phyloP scores from a whole-genome alignment of 2,888 invertebrate species.

The Andrena camellia region DNA sequence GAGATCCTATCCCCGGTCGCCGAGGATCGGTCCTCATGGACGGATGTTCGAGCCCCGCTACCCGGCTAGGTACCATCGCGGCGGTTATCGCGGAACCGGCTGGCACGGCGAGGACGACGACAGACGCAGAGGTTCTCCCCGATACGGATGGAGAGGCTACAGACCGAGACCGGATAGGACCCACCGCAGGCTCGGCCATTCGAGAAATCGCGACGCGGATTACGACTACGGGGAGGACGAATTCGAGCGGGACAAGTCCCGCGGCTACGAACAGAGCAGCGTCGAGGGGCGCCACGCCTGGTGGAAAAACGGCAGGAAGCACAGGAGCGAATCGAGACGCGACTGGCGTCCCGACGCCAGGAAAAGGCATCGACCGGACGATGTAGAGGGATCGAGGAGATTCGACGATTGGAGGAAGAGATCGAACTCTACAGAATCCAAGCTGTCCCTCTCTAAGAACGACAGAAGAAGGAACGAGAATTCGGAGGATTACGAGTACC shows the following conservation, averaged over 20 bases:
- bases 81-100: constrained; percentile 33
- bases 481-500: constrained; percentile 61
- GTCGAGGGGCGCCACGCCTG: constrained; percentile 34
- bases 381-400: constrained; percentile 23
- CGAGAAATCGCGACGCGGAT: constrained; percentile 55
- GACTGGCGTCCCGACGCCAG: constrained; percentile 36
- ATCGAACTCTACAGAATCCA: constrained; percentile 44
- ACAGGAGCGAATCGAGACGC: constrained; percentile 22
- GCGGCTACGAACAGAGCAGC: constrained; percentile 36
- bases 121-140: constrained; percentile 42
- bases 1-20: constrained; percentile 41
- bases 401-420: constrained; percentile 49
- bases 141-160: constrained; percentile 35
- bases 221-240: constrained; percentile 46
- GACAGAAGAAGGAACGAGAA: constrained; percentile 39
- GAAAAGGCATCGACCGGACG: constrained; percentile 40
- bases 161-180: constrained; percentile 19
- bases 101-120: constrained; percentile 56
- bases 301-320: constrained; percentile 48
- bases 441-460: constrained; percentile 3
- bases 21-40: constrained; percentile 33
- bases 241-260: constrained; percentile 30
- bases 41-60: constrained; percentile 60
- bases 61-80: constrained; percentile 42
- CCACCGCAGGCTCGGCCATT: constrained; percentile 24